phyloP scores from a whole-genome alignment of 1,140 invertebrate genomes.

The Drosophila santomea region DNA sequence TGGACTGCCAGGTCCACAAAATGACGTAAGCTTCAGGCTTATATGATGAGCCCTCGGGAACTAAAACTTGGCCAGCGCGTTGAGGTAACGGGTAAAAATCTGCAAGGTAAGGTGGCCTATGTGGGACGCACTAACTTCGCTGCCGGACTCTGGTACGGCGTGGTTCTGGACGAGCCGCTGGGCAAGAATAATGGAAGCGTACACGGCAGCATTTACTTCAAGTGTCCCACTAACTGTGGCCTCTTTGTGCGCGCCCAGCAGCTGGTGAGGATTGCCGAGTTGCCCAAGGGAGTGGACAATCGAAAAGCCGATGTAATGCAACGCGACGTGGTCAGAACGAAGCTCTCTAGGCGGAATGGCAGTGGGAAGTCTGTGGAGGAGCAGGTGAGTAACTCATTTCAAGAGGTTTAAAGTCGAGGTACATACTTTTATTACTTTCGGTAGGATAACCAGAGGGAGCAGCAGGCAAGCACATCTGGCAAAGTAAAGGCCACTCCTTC shows the following conservation, averaged over 20 bases:
- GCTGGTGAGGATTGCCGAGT: constrained; percentile 88
- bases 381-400: constrained; percentile 45
- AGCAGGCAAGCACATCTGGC: constrained; percentile 29
- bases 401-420: background rate
- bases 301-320: constrained; percentile 51
- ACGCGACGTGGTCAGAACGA: constrained; percentile 39
- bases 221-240: constrained; percentile 93
- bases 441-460: constrained; percentile 40
- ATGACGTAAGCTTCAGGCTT: constrained; percentile 66
- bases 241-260: constrained; percentile 93
- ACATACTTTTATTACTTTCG: background rate
- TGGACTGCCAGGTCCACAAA: constrained; percentile 46
- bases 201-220: constrained; percentile 92
- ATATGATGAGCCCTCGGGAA: constrained; percentile 75
- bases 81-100: constrained; percentile 91
- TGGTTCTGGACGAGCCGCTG: constrained; percentile 94
- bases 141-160: constrained; percentile 94
- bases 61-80: constrained; percentile 91
- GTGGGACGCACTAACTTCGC: constrained; percentile 93
- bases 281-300: constrained; percentile 21
- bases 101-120: constrained; percentile 92
- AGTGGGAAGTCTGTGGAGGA: constrained; percentile 45
- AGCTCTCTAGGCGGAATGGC: constrained; percentile 27
- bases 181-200: constrained; percentile 97
- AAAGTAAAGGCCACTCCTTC: constrained; percentile 11